These are phyloP conservation scores for Alligator sinensis DNA, from an alignment of 2,113 vertebrate genomes.

Conservation along the genomic window DNA sequence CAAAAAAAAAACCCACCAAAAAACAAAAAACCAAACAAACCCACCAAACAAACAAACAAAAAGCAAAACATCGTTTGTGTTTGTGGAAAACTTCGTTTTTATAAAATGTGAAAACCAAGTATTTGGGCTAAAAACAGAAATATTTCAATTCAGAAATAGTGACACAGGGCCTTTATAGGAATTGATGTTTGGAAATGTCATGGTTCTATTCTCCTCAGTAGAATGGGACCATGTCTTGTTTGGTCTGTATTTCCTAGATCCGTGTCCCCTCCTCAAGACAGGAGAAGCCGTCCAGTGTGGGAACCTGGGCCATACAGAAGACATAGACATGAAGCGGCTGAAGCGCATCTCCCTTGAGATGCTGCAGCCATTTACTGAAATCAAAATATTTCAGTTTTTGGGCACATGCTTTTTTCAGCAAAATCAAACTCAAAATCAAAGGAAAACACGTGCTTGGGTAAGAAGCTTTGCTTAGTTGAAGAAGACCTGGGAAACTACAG, in stretches of 20 bases:
- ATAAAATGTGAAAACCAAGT: not conserved
- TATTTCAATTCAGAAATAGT: not conserved
- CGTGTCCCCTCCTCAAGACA: not conserved
- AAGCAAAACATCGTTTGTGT: not conserved
- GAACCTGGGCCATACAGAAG: not conserved
- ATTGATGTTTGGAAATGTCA: not conserved
- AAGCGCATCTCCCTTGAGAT: not conserved
- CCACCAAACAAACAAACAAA: no score
- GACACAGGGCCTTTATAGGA: not conserved
- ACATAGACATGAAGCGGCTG: not conserved
- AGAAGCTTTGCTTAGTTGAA: no score
- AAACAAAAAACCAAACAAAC: no score
- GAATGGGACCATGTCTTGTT: not conserved
- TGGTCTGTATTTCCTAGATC: not conserved
- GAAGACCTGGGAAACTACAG: no score
- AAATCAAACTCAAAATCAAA: no score
- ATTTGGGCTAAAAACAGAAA: not conserved
- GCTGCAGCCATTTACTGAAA: not conserved
- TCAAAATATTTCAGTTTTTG: not conserved
- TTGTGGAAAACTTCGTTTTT: not conserved
- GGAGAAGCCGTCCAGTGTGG: not conserved
- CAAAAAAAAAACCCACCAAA: no score
- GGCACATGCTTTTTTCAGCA: no score
- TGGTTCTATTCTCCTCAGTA: no score
- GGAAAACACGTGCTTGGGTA: no score